Evolutionary conservation across 2,113 vertebrate species (phyloP).

Genomic region (Solea solea): DNA sequence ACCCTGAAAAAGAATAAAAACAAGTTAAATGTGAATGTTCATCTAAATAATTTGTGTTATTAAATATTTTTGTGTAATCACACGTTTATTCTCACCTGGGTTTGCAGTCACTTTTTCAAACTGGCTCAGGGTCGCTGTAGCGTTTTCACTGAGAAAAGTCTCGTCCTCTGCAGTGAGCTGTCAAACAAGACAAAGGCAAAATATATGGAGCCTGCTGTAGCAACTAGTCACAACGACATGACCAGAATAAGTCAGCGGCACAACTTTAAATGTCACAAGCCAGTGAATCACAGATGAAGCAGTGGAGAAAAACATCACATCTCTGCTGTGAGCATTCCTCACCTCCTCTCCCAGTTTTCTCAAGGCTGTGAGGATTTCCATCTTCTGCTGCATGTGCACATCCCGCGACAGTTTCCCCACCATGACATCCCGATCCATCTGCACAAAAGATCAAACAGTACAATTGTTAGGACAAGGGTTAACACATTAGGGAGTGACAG

Average conservation of each 20-base stretch:
- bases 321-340: constrained; percentile 34
- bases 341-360: constrained; percentile 98
- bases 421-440: constrained; percentile 98
- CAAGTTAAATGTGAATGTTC: neutral
- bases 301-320: neutral
- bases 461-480: constrained; percentile 4
- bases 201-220: neutral
- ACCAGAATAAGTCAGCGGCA: constrained; percentile 12
- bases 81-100: constrained; percentile 82
- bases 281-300: constrained; percentile 26
- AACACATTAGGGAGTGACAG: neutral
- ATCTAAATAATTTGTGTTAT: neutral
- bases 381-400: constrained; percentile 91
- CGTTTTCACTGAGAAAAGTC: constrained; percentile 89
- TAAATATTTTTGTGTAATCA: neutral
- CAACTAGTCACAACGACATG: neutral
- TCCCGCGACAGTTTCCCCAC: constrained; percentile 90
- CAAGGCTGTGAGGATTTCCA: constrained; percentile 94
- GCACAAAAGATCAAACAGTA: constrained; percentile 46
- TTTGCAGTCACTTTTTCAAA: constrained; percentile 93
- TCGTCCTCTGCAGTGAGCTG: constrained; percentile 92
- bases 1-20: constrained; percentile 80
- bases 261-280: constrained; percentile 14
- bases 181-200: constrained; percentile 1
- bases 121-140: constrained; percentile 90